A percentile compares a stretch with the other conserved stretches of the same genome.
Conservation (phyloP, 2,113 vertebrate species). For the Cyanistes caeruleus region DNA sequence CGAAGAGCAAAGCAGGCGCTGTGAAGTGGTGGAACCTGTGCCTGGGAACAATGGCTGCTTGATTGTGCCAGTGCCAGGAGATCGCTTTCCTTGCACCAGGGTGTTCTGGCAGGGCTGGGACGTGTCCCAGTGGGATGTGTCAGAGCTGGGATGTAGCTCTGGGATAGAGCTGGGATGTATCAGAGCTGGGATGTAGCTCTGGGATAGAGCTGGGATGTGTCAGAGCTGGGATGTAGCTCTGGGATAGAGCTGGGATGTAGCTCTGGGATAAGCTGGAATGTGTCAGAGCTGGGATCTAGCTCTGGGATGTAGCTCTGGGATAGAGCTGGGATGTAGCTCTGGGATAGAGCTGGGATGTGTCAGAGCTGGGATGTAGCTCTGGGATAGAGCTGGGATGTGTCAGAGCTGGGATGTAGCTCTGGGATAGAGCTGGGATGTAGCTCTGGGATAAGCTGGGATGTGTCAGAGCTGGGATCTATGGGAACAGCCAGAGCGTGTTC, state of each 20-base stretch:
- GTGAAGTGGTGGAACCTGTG: not conserved
- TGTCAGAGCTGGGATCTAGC: not conserved
- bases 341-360: too few species aligned
- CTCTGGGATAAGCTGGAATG: too few species aligned
- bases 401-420: not conserved
- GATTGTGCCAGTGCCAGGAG: not conserved
- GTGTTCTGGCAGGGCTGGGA: not conserved
- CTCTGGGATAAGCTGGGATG: too few species aligned
- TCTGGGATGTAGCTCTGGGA: not conserved
- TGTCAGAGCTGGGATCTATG: not conserved
- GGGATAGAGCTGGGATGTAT: not conserved
- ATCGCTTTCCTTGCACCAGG: not conserved
- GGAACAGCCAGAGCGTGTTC: slow-evolving; percentile 5
- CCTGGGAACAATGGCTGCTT: not conserved
- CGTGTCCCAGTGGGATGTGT: not conserved
- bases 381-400: not conserved
- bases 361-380: not conserved
- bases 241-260: too few species aligned
- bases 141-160: not conserved
- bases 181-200: too few species aligned
- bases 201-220: too few species aligned
- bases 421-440: not conserved
- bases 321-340: too few species aligned
- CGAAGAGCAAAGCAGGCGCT: not conserved
- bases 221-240: too few species aligned